Base-by-base conservation (phyloP, 2,113 vertebrate species). In the Crotalus tigris region DNA sequence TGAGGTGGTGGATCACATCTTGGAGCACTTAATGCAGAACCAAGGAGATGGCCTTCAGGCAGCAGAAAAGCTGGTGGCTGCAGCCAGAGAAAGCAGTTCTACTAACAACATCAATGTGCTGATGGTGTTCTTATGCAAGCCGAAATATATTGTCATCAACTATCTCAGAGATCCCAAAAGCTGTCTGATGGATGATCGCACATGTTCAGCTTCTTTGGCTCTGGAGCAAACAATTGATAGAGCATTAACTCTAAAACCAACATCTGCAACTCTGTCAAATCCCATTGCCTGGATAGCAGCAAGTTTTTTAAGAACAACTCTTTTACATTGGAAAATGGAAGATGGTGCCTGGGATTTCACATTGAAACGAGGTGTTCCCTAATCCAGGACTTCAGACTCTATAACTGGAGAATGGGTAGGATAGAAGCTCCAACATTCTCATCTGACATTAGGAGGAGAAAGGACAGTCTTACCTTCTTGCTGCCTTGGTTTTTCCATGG, bases 41-140 rank as follows among this genome's bases (percentile, higher is more conserved):
- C 92, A 96, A 75, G 98, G 97, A 90, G 95, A 93, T 0, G 98
- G 97, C 21, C 95, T 97, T 29, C 97, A 91, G 1, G 97, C 98
- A 0, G 99, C 99, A 3, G 98, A 98, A 93, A 97, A 94, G 90
- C 97, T 99, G 95, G 99, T 99, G 90, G 94, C 97, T 33, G 97
- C 98, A 1, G 99, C 99, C 39, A 99, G 98, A 95, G 98, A 97
- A 3, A 98, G 98, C 0, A 99, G 99, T 46, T 99, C 99, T 75
- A 98, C 96, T 1, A 99, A 99, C 93, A 99, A 99, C 97, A 99
- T 99, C 96, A 99, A 99, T 0, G 99, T 99, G 54, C 93, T 99
- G 94, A 94, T 99, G 95, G 98, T 99, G 92, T 99, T 99, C 94
- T 97, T 99, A 90, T 97, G 97, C 39, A 98, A 99, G 11, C 98